Conservation (phyloP, 2,888 invertebrate species). For the Sarcophaga rosellei region DNA sequence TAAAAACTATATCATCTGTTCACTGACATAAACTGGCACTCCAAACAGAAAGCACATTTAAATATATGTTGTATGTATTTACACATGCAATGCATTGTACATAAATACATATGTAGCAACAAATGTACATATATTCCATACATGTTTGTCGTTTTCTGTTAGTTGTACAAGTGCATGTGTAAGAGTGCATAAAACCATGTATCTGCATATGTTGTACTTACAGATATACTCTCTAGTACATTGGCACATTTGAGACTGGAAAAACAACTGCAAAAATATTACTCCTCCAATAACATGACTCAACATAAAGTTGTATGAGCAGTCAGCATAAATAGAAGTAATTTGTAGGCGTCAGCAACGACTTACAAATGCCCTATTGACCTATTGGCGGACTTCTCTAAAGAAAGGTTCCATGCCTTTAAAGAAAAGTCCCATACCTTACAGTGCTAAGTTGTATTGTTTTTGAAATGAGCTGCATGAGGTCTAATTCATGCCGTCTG, state of each 20-base stretch:
- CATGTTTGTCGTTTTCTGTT: background rate
- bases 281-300: constrained; percentile 19
- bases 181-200: background rate
- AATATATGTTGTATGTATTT: too few relatives aligned
- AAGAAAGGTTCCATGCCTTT: too few relatives aligned
- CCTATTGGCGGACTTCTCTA: too few relatives aligned
- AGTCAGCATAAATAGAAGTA: background rate
- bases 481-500: too few relatives aligned
- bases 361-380: background rate
- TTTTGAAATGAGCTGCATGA: too few relatives aligned
- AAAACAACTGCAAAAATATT: constrained; percentile 1
- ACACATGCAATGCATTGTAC: background rate
- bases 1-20: constrained; percentile 32
- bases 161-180: background rate
- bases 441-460: too few relatives aligned
- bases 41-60: background rate
- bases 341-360: background rate
- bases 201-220: constrained; percentile 27
- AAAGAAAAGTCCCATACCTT: too few relatives aligned
- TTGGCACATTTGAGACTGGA: background rate
- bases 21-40: background rate
- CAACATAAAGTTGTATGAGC: constrained; percentile 10
- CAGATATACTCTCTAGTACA: background rate
- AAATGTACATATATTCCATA: background rate
- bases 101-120: background rate